Percentiles rank a stretch among this genome's conserved stretches.
These are phyloP conservation scores for Microctonus hyperodae DNA, from an alignment of 2,888 invertebrate species.

Conservation along the genomic window DNA sequence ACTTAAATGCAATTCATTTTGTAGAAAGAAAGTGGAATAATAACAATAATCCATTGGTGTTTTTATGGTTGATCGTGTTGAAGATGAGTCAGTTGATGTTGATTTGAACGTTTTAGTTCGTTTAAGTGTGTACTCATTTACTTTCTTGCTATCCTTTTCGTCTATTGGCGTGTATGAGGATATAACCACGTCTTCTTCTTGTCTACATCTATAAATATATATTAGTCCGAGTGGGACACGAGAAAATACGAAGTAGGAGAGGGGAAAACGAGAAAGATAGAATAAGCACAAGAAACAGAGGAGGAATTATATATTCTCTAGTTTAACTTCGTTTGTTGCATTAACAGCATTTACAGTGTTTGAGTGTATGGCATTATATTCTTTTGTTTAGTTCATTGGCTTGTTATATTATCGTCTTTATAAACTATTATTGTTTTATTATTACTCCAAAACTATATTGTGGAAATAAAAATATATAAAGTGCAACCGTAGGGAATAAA, in stretches of 20 bases:
- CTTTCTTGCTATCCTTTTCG: background rate
- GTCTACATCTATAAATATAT: slow-evolving; percentile 27
- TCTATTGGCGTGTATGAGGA: background rate
- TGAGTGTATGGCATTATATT: background rate
- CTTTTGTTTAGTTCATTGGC: background rate
- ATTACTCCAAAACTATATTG: no score
- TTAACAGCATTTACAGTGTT: slow-evolving; percentile 27
- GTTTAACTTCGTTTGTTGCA: slow-evolving; percentile 26
- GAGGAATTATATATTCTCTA: background rate
- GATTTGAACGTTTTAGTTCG: background rate
- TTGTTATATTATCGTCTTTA: background rate
- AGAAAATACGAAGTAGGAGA: slow-evolving; percentile 29
- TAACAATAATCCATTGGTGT: background rate
- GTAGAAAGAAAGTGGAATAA: background rate
- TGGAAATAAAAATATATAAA: no score
- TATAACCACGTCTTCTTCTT: background rate
- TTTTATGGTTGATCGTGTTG: background rate
- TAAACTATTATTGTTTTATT: no score
- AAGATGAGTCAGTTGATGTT: background rate
- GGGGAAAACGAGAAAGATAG: slow-evolving; percentile 8
- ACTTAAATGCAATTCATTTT: no score
- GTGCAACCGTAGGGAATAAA: no score
- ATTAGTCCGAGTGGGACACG: slow-evolving; percentile 5
- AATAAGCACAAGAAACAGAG: slow-evolving; percentile 26
- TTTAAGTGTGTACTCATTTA: background rate